These are phyloP conservation scores for Gallinago stenura DNA, from an alignment of 2,797 vertebrate species.

Conservation along the genomic window DNA sequence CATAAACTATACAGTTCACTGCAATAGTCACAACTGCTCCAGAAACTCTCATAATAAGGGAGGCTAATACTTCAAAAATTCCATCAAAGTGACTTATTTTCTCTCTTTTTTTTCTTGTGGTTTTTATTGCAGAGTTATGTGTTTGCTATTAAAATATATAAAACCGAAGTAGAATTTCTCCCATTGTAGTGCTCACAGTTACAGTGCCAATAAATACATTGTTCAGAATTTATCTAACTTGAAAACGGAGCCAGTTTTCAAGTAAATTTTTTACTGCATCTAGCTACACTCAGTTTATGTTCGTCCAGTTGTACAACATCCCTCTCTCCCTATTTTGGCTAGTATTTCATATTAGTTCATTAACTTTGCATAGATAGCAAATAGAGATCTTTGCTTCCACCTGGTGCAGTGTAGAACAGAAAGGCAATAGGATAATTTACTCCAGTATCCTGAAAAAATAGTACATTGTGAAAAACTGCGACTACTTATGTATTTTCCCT, in stretches of 20 bases:
- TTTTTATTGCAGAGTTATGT: background rate
- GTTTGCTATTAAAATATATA: constrained; percentile 49
- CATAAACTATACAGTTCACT: background rate
- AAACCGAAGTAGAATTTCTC: constrained; percentile 1
- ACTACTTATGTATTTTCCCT: background rate
- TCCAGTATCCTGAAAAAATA: background rate
- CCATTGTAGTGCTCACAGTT: background rate
- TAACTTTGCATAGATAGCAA: background rate
- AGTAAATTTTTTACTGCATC: background rate
- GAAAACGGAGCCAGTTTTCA: background rate
- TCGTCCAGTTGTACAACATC: background rate
- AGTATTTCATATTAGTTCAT: background rate
- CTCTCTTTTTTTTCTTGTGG: background rate
- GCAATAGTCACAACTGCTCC: background rate
- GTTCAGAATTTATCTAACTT: constrained; percentile 26
- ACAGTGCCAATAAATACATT: background rate
- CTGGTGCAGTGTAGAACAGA: background rate
- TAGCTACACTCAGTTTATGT: background rate
- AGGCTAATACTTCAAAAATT: background rate
- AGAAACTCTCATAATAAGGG: background rate
- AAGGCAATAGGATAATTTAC: background rate
- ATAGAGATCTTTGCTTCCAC: background rate
- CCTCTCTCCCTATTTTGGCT: background rate
- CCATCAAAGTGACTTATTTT: background rate
- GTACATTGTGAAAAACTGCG: background rate